Evolutionary conservation across 2,113 vertebrate genomes (phyloP), one percentile per base, ranked within the genome.

Genomic region (Carollia perspicillata): DNA sequence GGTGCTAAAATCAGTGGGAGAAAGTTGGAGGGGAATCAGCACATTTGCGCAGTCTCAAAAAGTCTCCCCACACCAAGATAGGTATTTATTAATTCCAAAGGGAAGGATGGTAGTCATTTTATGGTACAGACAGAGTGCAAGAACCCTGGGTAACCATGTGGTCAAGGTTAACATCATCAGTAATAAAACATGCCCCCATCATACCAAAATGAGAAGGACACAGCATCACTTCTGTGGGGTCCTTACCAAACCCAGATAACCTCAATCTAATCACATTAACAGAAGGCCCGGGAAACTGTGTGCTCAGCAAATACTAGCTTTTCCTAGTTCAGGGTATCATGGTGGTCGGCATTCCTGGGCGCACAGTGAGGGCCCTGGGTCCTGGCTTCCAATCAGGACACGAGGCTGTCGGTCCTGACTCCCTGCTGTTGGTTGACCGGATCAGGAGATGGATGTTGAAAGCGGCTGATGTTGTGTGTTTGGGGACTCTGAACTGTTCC

Each of bases 401-500:
- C 0, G 5, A 23, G 4, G n/a, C 28, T 18, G 8, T 80, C 65
- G 11, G 17, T 51, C 44, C 44, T 35, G 51, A 72, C 37, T 63
- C 26, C 40, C 40, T 51, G 71, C 4, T 11, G 23, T 33, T 68
- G 42, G 71, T 53, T 14, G n/a, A 86, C 49, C 90, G 87, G 37
- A 0, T 18, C 10, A 2, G 60, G 51, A 80, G 66, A 47, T 53
- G 26, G 77, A 79, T 75, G 51, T 18, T 58, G 93, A 96, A 92
- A 84, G 88, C 60, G n/a, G 44, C 40, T 68, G 66, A 84, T 28
- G 47, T 65, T 69, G n/a, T 71, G 78, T 77, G 40, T 58, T 2
- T 47, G 42, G 79, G 68, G 49, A 80, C 87, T 66, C 63, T 37
- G 58, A 80, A 5, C 77, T 72, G 49, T 77, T 94, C 71, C 97